Conservation (phyloP, 2,888 invertebrate genomes). For the Macropis europaea region DNA sequence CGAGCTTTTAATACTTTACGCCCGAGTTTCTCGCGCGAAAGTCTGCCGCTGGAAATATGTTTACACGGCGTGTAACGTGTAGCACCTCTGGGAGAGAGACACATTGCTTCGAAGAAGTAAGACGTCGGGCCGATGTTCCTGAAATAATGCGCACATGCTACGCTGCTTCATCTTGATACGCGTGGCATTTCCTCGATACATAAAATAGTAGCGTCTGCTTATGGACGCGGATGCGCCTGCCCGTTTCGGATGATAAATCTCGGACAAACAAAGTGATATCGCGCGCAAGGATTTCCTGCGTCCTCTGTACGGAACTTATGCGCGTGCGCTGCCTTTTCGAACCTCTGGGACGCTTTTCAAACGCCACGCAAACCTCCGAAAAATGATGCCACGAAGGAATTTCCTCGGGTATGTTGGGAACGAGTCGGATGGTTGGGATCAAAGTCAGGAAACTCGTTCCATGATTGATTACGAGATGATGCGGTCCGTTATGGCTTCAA, state of each 20-base stretch:
- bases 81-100: not conserved
- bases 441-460: no score
- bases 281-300: conserved; percentile 28
- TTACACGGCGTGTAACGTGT: not conserved
- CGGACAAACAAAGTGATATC: conserved; percentile 24
- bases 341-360: no score
- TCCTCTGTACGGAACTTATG: no score
- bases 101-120: conserved; percentile 4
- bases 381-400: no score
- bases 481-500: no score
- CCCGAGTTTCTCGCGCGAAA: not conserved
- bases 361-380: no score
- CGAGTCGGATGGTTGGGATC: no score
- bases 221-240: conserved; percentile 13
- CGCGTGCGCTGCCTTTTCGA: no score
- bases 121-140: conserved; percentile 14
- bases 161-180: conserved; percentile 27
- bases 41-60: not conserved
- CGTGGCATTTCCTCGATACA: conserved; percentile 43
- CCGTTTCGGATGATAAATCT: conserved; percentile 38
- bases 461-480: no score
- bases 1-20: conserved; percentile 20
- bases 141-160: conserved; percentile 24
- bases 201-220: conserved; percentile 32
- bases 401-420: no score